Evolutionary conservation across 2,797 vertebrate genomes (phyloP).

Genomic region (Pogoniulus pusillus): DNA sequence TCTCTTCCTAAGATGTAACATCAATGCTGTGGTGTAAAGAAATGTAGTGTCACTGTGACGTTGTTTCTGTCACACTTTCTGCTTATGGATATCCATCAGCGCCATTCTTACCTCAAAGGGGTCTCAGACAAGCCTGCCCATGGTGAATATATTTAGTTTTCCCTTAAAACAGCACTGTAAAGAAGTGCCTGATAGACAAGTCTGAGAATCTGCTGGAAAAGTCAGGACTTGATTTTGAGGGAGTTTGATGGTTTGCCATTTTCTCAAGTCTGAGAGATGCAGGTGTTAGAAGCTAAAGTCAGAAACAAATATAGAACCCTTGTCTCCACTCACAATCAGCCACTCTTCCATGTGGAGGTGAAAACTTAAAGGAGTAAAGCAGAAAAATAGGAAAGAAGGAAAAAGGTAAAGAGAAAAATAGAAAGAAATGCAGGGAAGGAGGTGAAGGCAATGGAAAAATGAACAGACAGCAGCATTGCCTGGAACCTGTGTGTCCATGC

Average conservation of each 20-base stretch:
- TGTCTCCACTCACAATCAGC: background rate
- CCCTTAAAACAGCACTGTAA: background rate
- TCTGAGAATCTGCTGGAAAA: background rate
- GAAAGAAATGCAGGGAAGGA: background rate
- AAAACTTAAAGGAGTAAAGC: background rate
- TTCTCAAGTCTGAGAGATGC: conserved; percentile 18
- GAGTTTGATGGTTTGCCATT: background rate
- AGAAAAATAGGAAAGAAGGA: background rate
- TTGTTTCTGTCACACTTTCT: background rate
- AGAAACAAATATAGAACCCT: conserved; percentile 16
- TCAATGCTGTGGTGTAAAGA: background rate
- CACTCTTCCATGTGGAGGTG: background rate
- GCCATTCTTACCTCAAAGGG: background rate
- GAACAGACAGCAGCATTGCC: background rate
- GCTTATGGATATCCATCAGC: background rate
- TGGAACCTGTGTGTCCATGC: background rate
- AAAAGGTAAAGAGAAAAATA: background rate
- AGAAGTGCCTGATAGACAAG: background rate
- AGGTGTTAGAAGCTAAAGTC: background rate
- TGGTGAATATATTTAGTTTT: background rate
- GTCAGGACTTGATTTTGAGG: background rate
- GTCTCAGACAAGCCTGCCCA: background rate
- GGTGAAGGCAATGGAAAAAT: background rate
- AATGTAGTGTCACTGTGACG: background rate
- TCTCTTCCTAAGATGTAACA: background rate